Conservation (phyloP, 1,140 invertebrate species). For the Euwallacea similis region DNA sequence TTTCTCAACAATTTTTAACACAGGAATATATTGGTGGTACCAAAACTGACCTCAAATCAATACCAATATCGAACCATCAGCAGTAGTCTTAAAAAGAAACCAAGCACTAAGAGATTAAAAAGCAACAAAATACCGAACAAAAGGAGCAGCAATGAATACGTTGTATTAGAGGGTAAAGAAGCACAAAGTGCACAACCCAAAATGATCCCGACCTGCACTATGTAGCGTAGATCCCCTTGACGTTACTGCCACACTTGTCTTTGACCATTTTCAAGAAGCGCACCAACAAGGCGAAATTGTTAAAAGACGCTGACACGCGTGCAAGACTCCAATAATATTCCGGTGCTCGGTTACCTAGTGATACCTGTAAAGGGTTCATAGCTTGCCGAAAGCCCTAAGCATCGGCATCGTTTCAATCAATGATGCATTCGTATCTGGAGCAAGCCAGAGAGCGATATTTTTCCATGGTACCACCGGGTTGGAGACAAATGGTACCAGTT, state of each 20-base stretch:
- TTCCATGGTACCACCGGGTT: background rate
- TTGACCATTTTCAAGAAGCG: conserved; percentile 70
- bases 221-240: conserved; percentile 58
- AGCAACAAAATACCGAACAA: too few relatives aligned
- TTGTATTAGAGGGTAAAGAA: too few relatives aligned
- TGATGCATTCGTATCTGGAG: conserved; percentile 52
- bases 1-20: too few relatives aligned
- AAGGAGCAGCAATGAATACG: too few relatives aligned
- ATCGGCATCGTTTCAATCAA: conserved; percentile 67
- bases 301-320: conserved; percentile 69
- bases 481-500: background rate
- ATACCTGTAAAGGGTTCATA: conserved; percentile 61
- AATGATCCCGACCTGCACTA: too few relatives aligned
- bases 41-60: too few relatives aligned
- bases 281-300: conserved; percentile 70
- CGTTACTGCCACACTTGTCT: conserved; percentile 62
- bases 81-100: too few relatives aligned
- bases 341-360: conserved; percentile 73
- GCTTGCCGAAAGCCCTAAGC: conserved; percentile 68
- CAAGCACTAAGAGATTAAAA: too few relatives aligned
- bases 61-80: too few relatives aligned
- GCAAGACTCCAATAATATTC: conserved; percentile 67
- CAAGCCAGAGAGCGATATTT: background rate
- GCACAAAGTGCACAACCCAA: too few relatives aligned
- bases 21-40: too few relatives aligned